Evolutionary conservation across 2,113 vertebrate genomes (phyloP).

Genomic region (Piaya cayana): DNA sequence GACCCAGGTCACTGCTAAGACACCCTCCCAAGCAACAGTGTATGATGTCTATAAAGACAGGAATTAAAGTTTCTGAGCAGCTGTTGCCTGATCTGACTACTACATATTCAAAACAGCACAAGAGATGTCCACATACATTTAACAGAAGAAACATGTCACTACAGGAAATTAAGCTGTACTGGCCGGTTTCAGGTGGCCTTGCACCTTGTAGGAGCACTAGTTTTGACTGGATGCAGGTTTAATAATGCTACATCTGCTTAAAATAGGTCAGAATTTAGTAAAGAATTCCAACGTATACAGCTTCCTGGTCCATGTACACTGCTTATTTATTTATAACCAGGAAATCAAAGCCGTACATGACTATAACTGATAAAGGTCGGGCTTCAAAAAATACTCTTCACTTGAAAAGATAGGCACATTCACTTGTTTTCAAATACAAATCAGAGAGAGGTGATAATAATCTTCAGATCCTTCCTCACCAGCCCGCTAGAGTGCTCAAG

Average conservation of each 20-base stretch:
- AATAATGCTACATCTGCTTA: background rate
- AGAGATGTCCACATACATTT: background rate
- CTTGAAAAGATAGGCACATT: background rate
- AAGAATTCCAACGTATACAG: background rate
- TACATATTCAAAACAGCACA: background rate
- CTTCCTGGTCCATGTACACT: background rate
- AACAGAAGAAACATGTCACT: background rate
- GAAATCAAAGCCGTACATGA: background rate
- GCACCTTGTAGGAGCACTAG: background rate
- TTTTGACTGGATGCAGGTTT: background rate
- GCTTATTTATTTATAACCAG: constrained; percentile 4
- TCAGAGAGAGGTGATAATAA: background rate
- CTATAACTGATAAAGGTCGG: background rate
- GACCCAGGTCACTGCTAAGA: background rate
- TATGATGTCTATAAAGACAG: background rate
- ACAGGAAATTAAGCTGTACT: background rate
- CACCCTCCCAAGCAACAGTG: background rate
- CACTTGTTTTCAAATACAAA: background rate
- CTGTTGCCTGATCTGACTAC: background rate
- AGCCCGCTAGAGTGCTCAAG: background rate
- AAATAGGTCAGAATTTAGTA: background rate
- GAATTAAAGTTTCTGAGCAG: constrained; percentile 1
- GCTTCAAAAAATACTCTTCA: background rate
- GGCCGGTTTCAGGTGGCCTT: background rate
- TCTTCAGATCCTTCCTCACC: background rate